Base-by-base conservation (phyloP, 2,113 vertebrate genomes). In the Dolichotis patagonum region DNA sequence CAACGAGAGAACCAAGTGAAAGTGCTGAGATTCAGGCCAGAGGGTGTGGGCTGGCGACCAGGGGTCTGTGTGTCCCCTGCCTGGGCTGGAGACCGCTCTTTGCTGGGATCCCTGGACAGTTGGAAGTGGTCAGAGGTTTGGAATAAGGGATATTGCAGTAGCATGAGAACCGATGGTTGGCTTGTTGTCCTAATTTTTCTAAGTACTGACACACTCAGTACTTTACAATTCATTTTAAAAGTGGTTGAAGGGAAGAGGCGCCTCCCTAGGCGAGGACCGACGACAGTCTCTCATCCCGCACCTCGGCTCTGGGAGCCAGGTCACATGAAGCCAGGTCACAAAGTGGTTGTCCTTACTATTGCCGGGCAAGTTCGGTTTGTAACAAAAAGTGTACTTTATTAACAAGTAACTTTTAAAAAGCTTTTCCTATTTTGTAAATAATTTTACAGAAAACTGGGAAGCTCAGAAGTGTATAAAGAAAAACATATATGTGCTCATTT, bases 191-290 rank as follows among this genome's bases (percentile, higher is more conserved):
- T 90, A 49, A 11, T 85, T 85, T 91, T 87, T 43, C n/a, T 62
- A 49, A 49, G 71, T 52, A 67, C 54, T 86, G 71, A 88, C 62
- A 73, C 46, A 94, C 83, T 49, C 71, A 85, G 16, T 90, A 81
- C 88, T 95, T 91, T 94, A 38, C 91, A 89, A 73, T 28, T 75
- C 73, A 91, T 52, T 94, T 92, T 84, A 38, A 90, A 95, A 84
- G 94, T 41, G 58, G 28, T 46, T 90, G n/a, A 90, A 67, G 69
- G 22, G 60, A 77, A 90, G 30, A 84, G 35, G 63, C 81, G 17
- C n/a, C 24, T 78, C 35, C 26, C 10, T 24, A 30, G 81, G 49
- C 24, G 75, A 54, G 13, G 19, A 7, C 54, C 60, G 69, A n/a
- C 0, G 24, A 28, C 22, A 2, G 9, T 46, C 35, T n/a, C 12